A percentile compares a stretch with the other conserved stretches of the same genome.
These are phyloP conservation scores for Sisor rabdophorus DNA, from an alignment of 2,113 vertebrate genomes.

Conservation along the genomic window DNA sequence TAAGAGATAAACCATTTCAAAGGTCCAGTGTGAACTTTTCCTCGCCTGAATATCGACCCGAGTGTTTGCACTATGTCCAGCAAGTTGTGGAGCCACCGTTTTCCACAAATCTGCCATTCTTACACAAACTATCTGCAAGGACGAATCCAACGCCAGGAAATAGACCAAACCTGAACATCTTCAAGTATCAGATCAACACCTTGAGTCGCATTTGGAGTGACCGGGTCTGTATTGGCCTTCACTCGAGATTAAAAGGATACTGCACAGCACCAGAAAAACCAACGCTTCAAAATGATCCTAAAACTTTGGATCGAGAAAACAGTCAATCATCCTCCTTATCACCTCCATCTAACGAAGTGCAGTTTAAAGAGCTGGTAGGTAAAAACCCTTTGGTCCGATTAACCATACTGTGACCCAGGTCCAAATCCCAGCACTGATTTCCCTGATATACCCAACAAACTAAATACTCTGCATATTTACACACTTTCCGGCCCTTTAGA, in stretches of 20 bases:
- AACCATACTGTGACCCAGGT: neutral
- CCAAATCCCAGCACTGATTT: neutral
- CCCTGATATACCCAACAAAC: neutral
- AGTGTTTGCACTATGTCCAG: constrained; percentile 5
- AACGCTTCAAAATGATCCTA: neutral
- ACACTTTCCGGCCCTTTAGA: neutral
- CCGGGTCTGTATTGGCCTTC: constrained; percentile 36
- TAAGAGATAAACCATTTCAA: constrained; percentile 14
- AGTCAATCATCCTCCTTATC: neutral
- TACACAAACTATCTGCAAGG: neutral
- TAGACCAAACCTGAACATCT: neutral
- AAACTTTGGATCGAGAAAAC: neutral
- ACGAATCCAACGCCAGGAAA: neutral
- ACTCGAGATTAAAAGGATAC: constrained; percentile 30
- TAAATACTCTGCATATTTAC: neutral
- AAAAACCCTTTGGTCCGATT: neutral
- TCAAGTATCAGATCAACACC: neutral
- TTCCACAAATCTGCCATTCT: neutral
- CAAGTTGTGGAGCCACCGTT: neutral
- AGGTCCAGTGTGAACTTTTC: constrained; percentile 23
- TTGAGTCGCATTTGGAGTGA: neutral
- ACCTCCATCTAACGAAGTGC: constrained; percentile 55
- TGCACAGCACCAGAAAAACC: constrained; percentile 41
- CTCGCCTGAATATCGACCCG: constrained; percentile 34
- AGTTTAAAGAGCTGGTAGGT: constrained; percentile 73